Evolutionary conservation across 2,888 invertebrate genomes (phyloP), one percentile per base, ranked within the genome.

Genomic region (Agrochola lota): DNA sequence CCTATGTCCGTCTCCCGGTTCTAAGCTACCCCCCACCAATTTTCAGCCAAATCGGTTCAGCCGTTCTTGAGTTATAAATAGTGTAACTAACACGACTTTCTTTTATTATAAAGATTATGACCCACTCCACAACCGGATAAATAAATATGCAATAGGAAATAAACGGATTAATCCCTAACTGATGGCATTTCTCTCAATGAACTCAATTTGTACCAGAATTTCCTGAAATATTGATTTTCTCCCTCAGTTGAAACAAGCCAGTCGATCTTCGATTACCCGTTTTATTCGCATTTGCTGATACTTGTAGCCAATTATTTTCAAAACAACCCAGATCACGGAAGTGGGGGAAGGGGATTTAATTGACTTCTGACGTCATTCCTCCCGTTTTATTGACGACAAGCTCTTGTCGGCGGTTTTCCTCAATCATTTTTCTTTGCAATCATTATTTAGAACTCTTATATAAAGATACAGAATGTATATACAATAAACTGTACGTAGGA

Each of bases 291-390:
- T 72, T 77, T 49, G 71, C 59, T 66, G 80, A 71, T 81, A 67
- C 71, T 69, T 75, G 64, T 73, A 70, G 52, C 60, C 66, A 83
- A 80, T 83, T 80, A 84, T 71, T 82, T 84, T 71, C 71, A 71
- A 83, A 83, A 73, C 78, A 83, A 66, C 73, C 62, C 35, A 55
- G 73, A 46, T 49, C 26, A 20, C 46, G 63, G 67, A 60, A 83
- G 15, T 64, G 62, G n/a, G 40, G 43, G 67, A 4, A 40, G 68
- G 68, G 75, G 77, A 74, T 77, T 83, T 83, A 87, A 83, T 87
- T 86, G 86, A 79, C 75, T 74, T 78, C 70, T 75, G 77, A 87
- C 75, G 80, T 85, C 76, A 82, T 66, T 20, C 9, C 66, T 70
- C 40, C 70, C 9, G 60, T 73, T 81, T 73, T 77, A 64, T 69